Evolutionary conservation across 2,797 vertebrate genomes (phyloP).

Genomic region (Myotis myotis): DNA sequence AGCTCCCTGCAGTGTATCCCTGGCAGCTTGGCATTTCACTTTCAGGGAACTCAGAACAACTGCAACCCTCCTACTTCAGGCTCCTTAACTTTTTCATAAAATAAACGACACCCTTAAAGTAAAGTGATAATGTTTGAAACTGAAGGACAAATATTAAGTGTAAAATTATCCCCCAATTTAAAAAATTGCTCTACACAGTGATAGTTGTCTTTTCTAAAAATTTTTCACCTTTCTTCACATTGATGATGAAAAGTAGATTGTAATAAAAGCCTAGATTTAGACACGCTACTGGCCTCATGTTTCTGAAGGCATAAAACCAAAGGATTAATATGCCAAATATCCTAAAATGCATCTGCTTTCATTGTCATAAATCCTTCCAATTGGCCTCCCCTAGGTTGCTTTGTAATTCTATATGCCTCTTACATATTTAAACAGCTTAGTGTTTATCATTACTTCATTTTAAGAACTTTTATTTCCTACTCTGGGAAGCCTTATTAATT

Average conservation of each 20-base stretch:
- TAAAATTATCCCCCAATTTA: constrained; percentile 41
- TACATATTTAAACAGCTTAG: constrained; percentile 68
- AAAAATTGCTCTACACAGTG: not conserved
- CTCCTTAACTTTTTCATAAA: constrained; percentile 40
- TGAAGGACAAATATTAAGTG: constrained; percentile 38
- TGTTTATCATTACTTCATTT: constrained; percentile 68
- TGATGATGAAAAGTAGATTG: constrained; percentile 33
- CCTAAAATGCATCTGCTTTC: not conserved
- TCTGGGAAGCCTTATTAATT: constrained; percentile 62
- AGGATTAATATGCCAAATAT: constrained; percentile 51
- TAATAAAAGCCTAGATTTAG: constrained; percentile 17
- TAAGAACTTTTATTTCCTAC: constrained; percentile 60
- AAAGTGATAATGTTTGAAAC: constrained; percentile 34
- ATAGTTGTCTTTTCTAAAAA: not conserved
- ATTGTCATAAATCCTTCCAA: constrained; percentile 47
- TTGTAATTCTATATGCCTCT: constrained; percentile 57
- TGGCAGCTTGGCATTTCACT: constrained; percentile 47
- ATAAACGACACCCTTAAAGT: constrained; percentile 39
- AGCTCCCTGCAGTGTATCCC: constrained; percentile 20
- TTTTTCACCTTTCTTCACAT: not conserved
- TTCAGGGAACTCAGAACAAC: constrained; percentile 43
- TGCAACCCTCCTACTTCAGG: not conserved
- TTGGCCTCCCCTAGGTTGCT: constrained; percentile 3
- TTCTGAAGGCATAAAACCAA: constrained; percentile 36
- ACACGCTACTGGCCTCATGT: not conserved